These are phyloP conservation scores for Azorinus chamasolen DNA, from an alignment of 2,888 invertebrate species.

Conservation along the genomic window DNA sequence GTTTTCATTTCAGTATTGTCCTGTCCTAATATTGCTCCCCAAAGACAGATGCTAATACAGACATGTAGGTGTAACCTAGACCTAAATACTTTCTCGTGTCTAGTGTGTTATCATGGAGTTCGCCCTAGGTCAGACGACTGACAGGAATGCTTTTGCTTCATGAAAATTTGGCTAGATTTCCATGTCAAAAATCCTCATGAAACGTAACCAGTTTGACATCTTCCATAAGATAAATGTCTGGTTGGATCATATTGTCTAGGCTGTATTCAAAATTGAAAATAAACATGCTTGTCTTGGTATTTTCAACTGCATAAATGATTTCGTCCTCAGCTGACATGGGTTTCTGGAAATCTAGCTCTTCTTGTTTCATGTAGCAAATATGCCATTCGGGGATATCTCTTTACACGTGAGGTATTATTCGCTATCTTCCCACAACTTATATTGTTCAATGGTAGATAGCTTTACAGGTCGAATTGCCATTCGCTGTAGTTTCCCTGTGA, in stretches of 20 bases:
- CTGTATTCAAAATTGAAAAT: conserved; percentile 27
- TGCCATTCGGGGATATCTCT: conserved; percentile 1
- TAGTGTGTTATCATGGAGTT: too few relatives aligned
- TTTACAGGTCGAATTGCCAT: conserved; percentile 15
- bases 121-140: too few relatives aligned
- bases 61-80: too few relatives aligned
- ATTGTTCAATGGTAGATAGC: conserved; percentile 13
- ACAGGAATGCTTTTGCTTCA: too few relatives aligned
- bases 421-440: not conserved
- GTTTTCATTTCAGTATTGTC: too few relatives aligned
- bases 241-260: conserved; percentile 9
- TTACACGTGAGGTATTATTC: not conserved
- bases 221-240: too few relatives aligned
- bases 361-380: conserved; percentile 18
- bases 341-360: conserved; percentile 3
- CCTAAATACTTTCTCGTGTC: too few relatives aligned
- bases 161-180: too few relatives aligned
- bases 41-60: too few relatives aligned
- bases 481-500: conserved; percentile 1
- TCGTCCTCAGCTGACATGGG: conserved; percentile 12
- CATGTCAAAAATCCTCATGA: too few relatives aligned
- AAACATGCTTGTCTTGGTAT: conserved; percentile 16
- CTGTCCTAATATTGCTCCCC: too few relatives aligned
- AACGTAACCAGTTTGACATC: too few relatives aligned
- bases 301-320: conserved; percentile 1